Conservation (phyloP, 2,797 vertebrate species). For the Cheirogaleus major region DNA sequence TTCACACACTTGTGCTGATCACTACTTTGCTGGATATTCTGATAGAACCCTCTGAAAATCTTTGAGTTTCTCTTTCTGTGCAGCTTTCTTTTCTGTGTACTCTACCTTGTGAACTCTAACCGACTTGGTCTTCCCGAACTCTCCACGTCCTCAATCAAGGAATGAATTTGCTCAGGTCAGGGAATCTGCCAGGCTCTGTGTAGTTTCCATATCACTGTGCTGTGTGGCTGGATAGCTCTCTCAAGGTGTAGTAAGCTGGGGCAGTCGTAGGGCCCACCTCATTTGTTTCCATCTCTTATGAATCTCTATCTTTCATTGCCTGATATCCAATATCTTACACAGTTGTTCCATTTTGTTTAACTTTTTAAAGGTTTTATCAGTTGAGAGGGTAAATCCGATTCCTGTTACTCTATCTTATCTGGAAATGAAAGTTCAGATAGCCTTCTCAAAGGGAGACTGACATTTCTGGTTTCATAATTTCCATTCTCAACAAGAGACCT, state of each 20-base stretch:
- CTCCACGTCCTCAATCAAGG: background rate
- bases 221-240: background rate
- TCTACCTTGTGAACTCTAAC: background rate
- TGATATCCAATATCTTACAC: background rate
- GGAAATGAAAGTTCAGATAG: background rate
- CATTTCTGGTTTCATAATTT: slow-evolving; percentile 8
- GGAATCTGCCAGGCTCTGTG: background rate
- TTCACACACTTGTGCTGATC: background rate
- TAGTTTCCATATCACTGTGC: background rate
- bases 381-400: background rate
- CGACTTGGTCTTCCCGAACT: background rate
- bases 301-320: background rate
- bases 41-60: background rate
- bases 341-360: background rate
- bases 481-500: background rate
- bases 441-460: background rate
- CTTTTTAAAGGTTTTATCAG: background rate
- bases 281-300: background rate
- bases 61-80: too few species aligned
- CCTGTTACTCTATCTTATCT: background rate
- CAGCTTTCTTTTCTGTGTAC: background rate
- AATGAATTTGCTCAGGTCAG: background rate
- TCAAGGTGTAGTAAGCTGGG: background rate
- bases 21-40: background rate
- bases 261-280: background rate